Conservation (phyloP, 2,888 invertebrate species). For the Junonia oenone region DNA sequence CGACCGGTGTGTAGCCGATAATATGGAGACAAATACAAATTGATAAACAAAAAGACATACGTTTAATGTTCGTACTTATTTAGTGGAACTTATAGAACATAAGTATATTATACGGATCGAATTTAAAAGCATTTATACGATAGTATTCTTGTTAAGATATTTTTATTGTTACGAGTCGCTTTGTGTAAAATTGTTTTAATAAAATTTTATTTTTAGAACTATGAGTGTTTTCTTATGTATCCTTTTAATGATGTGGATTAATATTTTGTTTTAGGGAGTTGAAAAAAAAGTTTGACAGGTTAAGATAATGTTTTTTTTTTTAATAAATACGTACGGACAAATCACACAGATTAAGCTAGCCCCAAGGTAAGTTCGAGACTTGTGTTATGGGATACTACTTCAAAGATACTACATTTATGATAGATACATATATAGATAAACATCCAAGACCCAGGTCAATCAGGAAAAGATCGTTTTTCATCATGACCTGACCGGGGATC, state of each 20-base stretch:
- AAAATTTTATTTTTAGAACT: constrained; percentile 2
- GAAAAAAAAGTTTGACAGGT: not conserved
- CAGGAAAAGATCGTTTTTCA: too few species aligned
- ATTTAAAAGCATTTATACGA: constrained; percentile 32
- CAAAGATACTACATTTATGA: too few species aligned
- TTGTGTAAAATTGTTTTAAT: constrained; percentile 8
- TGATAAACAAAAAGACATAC: constrained; percentile 77
- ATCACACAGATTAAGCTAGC: too few species aligned
- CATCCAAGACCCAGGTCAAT: too few species aligned
- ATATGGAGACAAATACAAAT: constrained; percentile 78
- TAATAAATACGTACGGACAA: too few species aligned
- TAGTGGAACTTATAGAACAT: constrained; percentile 34
- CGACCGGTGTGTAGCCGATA: constrained; percentile 68
- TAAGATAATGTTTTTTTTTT: too few species aligned
- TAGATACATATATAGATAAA: too few species aligned
- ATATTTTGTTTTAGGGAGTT: not conserved
- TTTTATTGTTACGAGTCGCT: constrained; percentile 23
- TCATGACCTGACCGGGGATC: too few species aligned
- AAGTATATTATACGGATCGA: constrained; percentile 32
- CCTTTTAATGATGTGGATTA: not conserved
- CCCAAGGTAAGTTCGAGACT: too few species aligned
- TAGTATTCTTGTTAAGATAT: constrained; percentile 21
- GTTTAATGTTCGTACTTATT: constrained; percentile 56
- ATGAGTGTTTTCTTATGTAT: not conserved
- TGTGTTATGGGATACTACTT: too few species aligned